phyloP scores from a whole-genome alignment of 2,113 vertebrate species.

The Trichomycterus rosablanca region DNA sequence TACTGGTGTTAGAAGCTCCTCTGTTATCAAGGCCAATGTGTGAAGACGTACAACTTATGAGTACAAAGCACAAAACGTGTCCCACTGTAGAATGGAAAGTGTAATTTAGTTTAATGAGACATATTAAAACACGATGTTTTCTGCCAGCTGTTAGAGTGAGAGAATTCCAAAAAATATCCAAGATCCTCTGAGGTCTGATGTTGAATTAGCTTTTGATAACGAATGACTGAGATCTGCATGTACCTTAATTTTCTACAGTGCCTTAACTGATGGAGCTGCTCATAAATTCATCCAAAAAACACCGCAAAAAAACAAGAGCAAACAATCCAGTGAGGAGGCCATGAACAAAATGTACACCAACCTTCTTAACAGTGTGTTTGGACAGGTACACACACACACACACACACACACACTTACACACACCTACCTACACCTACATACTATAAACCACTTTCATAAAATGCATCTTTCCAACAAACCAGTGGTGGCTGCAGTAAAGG shows the following conservation, averaged over 20 bases:
- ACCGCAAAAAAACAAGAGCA: conserved; percentile 58
- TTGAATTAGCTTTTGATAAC: neutral
- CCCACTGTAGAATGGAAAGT: no score
- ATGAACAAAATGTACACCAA: conserved; percentile 65
- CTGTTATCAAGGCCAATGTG: no score
- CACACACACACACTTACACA: conserved; percentile 6
- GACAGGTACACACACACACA: conserved; percentile 52
- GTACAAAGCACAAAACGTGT: no score
- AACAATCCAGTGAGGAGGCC: conserved; percentile 54
- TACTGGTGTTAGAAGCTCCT: no score
- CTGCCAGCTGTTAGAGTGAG: neutral
- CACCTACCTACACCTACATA: neutral
- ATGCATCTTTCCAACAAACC: neutral
- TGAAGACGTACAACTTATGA: no score
- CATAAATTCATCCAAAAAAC: conserved; percentile 34
- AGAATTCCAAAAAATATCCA: neutral
- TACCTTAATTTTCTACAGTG: conserved; percentile 16
- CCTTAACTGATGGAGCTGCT: conserved; percentile 32
- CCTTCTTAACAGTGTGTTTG: conserved; percentile 66
- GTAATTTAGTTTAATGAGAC: no score
- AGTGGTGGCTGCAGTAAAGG: no score
- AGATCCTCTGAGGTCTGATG: neutral
- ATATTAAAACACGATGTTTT: no score
- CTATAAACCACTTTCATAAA: neutral
- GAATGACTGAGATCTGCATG: neutral